Evolutionary conservation across 2,888 invertebrate species (phyloP).

Genomic region (Cheilosia urbana): DNA sequence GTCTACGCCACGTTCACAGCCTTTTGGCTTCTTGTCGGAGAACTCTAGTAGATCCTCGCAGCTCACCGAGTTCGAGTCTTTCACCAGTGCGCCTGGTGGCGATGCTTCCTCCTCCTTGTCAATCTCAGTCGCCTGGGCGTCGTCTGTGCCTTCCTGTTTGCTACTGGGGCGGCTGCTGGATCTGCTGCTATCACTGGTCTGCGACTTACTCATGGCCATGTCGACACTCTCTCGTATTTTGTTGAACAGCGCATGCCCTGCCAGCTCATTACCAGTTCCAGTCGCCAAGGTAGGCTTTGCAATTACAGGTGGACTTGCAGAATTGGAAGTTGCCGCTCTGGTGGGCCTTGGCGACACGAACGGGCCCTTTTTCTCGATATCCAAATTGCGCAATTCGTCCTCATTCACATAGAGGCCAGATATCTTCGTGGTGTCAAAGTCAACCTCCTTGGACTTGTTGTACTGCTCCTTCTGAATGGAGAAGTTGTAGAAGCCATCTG

Average conservation of each 20-base stretch:
- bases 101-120: constrained; percentile 50
- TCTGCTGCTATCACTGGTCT: constrained; percentile 47
- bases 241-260: constrained; percentile 83
- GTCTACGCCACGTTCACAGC: constrained; percentile 92
- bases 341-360: constrained; percentile 65
- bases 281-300: constrained; percentile 36
- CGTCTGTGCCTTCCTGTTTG: constrained; percentile 45
- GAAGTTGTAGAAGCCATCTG: constrained; percentile 83
- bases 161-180: constrained; percentile 42
- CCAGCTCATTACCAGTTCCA: constrained; percentile 79
- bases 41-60: constrained; percentile 96
- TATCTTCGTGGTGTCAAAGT: constrained; percentile 80
- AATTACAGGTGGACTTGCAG: background rate
- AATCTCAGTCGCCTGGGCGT: constrained; percentile 15
- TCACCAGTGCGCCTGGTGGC: constrained; percentile 79
- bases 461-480: constrained; percentile 83
- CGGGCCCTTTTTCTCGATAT: constrained; percentile 79
- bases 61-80: constrained; percentile 91
- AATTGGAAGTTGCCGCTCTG: background rate
- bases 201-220: constrained; percentile 79
- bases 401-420: constrained; percentile 81
- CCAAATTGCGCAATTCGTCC: constrained; percentile 81
- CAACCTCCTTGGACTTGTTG: constrained; percentile 81
- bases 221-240: constrained; percentile 83
- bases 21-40: constrained; percentile 92